These are phyloP conservation scores for Thaumatotibia leucotreta DNA, from an alignment of 1,140 invertebrate genomes.

Conservation along the genomic window DNA sequence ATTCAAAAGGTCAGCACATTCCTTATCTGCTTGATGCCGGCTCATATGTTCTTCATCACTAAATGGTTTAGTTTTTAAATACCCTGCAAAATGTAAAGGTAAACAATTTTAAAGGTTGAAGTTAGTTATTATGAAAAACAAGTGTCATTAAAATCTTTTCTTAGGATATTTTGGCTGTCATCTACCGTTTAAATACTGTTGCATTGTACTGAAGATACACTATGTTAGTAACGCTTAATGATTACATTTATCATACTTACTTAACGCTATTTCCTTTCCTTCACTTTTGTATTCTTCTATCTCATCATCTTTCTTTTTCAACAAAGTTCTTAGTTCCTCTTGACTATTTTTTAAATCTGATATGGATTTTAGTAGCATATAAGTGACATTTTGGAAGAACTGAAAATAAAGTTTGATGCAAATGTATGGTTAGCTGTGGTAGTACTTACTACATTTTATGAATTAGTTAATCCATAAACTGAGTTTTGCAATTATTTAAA, in stretches of 20 bases:
- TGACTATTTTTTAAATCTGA: conserved; percentile 45
- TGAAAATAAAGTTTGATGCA: too few relatives aligned
- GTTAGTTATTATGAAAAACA: not conserved
- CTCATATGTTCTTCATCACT: conserved; percentile 42
- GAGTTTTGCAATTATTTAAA: too few relatives aligned
- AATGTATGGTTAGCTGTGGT: too few relatives aligned
- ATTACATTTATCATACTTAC: conserved; percentile 30
- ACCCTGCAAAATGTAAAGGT: conserved; percentile 22
- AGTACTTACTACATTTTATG: too few relatives aligned
- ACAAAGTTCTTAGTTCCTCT: conserved; percentile 30
- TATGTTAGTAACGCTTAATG: not conserved
- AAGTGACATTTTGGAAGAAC: conserved; percentile 49
- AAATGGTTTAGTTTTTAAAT: conserved; percentile 35
- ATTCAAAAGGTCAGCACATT: conserved; percentile 31
- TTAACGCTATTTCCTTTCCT: conserved; percentile 33
- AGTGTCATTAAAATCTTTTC: not conserved
- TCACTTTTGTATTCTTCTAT: conserved; percentile 50
- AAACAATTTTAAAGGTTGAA: not conserved
- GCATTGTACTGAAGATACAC: not conserved
- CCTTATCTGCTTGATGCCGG: conserved; percentile 28
- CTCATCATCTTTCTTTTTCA: conserved; percentile 53
- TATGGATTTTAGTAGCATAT: conserved; percentile 40
- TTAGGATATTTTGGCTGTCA: too few relatives aligned
- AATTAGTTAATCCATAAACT: too few relatives aligned
- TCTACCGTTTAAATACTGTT: too few relatives aligned